These are phyloP conservation scores for Suncus etruscus DNA, from an alignment of 2,113 vertebrate species.

Conservation along the genomic window DNA sequence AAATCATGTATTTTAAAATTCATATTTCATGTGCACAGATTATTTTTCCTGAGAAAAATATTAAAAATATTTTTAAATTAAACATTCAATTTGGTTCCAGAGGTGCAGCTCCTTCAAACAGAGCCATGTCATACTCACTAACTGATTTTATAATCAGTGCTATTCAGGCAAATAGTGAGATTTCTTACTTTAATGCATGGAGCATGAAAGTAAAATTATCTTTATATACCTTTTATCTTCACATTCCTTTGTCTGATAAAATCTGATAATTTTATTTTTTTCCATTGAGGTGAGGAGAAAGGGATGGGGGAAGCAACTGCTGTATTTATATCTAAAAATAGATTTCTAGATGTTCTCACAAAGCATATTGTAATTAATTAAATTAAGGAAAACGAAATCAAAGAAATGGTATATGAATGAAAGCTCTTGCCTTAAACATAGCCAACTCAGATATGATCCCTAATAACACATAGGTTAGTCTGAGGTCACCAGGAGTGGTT, in stretches of 20 bases:
- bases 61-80: not conserved
- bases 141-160: not conserved
- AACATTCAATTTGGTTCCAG: not conserved
- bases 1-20: conserved; percentile 19
- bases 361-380: too few relatives aligned
- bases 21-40: not conserved
- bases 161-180: not conserved
- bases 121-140: not conserved
- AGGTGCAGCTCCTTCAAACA: too few relatives aligned
- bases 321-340: too few relatives aligned
- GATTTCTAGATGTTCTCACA: too few relatives aligned
- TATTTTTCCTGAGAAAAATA: conserved; percentile 26
- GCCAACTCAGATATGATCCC: too few relatives aligned
- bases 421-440: too few relatives aligned
- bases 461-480: too few relatives aligned
- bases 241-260: not conserved
- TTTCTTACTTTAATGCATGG: not conserved
- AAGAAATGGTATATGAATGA: too few relatives aligned
- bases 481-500: too few relatives aligned
- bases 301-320: too few relatives aligned
- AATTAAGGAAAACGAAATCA: too few relatives aligned
- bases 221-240: not conserved
- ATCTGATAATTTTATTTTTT: not conserved
- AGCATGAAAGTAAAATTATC: not conserved
- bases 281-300: too few relatives aligned